Conservation (phyloP, 2,113 vertebrate species). For the Formicarius rufipectus region DNA sequence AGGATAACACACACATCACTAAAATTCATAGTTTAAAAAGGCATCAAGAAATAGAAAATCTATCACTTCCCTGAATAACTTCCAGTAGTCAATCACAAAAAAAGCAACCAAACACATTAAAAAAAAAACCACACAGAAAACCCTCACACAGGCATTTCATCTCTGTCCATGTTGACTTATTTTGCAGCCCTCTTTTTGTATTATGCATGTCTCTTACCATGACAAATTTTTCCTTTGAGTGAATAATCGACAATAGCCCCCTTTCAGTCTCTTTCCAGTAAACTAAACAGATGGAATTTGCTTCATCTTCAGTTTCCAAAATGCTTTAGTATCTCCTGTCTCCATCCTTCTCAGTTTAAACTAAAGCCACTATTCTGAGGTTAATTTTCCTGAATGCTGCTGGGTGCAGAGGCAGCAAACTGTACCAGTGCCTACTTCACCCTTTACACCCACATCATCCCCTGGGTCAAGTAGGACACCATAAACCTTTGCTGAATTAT, state of each 20-base stretch:
- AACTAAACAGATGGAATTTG: background rate
- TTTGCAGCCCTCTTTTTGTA: background rate
- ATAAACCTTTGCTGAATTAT: background rate
- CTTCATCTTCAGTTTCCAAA: background rate
- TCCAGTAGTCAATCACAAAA: background rate
- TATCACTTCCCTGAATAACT: background rate
- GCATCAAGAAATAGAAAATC: background rate
- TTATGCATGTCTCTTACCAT: background rate
- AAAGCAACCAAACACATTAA: background rate
- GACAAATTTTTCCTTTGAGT: conserved; percentile 1
- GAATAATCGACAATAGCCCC: background rate
- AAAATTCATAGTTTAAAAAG: background rate
- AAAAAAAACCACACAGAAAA: background rate
- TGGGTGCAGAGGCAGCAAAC: background rate
- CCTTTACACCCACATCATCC: background rate
- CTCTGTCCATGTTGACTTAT: background rate
- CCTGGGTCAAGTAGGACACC: background rate
- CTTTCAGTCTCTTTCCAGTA: background rate
- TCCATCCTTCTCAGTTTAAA: background rate
- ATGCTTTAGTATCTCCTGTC: background rate
- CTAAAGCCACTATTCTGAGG: background rate
- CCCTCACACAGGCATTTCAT: background rate
- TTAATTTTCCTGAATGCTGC: background rate
- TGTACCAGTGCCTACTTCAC: background rate
- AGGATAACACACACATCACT: background rate